These are phyloP conservation scores for Drosophila sproati DNA, from an alignment of 1,140 invertebrate genomes.

Conservation along the genomic window DNA sequence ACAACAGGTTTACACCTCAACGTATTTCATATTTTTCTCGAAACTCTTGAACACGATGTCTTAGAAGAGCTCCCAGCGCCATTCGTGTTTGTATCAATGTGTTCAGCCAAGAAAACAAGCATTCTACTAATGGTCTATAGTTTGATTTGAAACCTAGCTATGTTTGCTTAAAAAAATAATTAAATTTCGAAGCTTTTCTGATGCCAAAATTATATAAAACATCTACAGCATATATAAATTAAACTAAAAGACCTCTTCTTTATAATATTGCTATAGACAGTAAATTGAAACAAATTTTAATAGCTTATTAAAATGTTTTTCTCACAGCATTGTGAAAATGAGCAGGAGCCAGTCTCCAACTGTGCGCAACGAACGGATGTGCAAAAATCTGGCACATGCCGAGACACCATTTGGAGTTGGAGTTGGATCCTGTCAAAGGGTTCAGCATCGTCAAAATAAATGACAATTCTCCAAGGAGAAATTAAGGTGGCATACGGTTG, in stretches of 20 bases:
- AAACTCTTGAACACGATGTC: background rate
- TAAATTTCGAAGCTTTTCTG: too few species aligned
- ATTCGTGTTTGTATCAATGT: too few species aligned
- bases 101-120: too few species aligned
- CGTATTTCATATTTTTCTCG: background rate
- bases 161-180: too few species aligned
- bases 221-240: too few species aligned
- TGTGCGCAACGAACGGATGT: conserved; percentile 7
- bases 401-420: background rate
- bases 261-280: too few species aligned
- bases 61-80: too few species aligned
- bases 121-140: too few species aligned
- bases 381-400: background rate
- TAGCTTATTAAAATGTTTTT: background rate
- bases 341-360: background rate
- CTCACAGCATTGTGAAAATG: conserved; percentile 8
- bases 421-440: conserved; percentile 22
- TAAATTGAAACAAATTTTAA: background rate
- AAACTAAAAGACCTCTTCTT: too few species aligned
- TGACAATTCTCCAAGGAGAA: conserved; percentile 37
- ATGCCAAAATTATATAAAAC: too few species aligned
- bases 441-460: conserved; percentile 20
- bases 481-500: conserved; percentile 30
- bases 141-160: too few species aligned
- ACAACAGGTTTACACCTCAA: conserved; percentile 6